A percentile compares a stretch with the other conserved stretches of the same genome.
Conservation (phyloP, 1,140 invertebrate species). For the Tetragnatha versicolor region DNA sequence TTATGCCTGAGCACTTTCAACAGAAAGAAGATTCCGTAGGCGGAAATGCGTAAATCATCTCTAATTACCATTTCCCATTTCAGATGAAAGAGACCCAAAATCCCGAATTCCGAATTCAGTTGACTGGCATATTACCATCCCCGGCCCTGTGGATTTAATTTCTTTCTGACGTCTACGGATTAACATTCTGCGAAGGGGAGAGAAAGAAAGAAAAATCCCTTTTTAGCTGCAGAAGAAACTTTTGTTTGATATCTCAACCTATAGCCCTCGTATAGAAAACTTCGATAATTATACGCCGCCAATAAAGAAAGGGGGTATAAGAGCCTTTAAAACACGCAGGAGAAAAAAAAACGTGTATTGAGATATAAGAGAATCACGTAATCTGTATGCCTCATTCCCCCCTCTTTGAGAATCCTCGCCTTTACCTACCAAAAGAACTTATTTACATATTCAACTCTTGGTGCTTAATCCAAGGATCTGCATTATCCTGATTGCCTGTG, state of each 20-base stretch:
- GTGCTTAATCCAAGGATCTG: slow-evolving; percentile 40
- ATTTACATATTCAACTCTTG: slow-evolving; percentile 45
- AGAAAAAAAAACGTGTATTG: neutral
- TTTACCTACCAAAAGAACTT: slow-evolving; percentile 43
- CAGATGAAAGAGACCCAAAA: neutral
- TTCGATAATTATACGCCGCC: slow-evolving; percentile 42
- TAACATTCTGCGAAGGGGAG: slow-evolving; percentile 37
- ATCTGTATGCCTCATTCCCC: slow-evolving; percentile 53
- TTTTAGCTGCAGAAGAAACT: neutral
- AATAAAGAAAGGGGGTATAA: slow-evolving; percentile 20
- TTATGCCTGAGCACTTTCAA: slow-evolving; percentile 10
- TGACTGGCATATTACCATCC: slow-evolving; percentile 13
- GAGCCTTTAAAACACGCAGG: neutral
- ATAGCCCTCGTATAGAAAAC: neutral
- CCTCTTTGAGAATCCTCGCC: no score
- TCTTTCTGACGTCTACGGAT: slow-evolving; percentile 43
- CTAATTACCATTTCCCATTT: slow-evolving; percentile 51
- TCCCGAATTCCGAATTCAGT: slow-evolving; percentile 32
- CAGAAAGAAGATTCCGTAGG: slow-evolving; percentile 27
- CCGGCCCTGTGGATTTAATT: slow-evolving; percentile 30
- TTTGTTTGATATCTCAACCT: neutral
- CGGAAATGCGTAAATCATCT: slow-evolving; percentile 31
- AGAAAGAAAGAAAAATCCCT: neutral
- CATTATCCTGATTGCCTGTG: slow-evolving; percentile 35
- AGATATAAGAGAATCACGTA: no score